Evolutionary conservation across 1,140 invertebrate genomes (phyloP).

Genomic region (Spodoptera frugiperda): DNA sequence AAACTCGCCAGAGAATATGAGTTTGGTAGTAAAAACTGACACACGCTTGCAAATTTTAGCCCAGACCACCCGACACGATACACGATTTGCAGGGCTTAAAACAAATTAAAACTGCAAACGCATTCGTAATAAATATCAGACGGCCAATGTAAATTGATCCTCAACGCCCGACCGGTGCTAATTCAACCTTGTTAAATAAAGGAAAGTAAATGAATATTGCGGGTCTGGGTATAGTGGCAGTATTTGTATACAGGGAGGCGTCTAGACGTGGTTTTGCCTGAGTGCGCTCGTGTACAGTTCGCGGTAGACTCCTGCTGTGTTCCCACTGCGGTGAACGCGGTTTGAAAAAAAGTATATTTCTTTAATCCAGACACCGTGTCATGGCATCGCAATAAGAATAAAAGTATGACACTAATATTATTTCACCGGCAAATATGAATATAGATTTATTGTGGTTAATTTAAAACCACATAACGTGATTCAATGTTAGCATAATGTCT

Average conservation of each 20-base stretch:
- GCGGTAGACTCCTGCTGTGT: constrained; percentile 76
- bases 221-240: constrained; percentile 70
- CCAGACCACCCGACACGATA: constrained; percentile 39
- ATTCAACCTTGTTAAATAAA: constrained; percentile 55
- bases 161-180: constrained; percentile 16
- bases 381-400: constrained; percentile 56
- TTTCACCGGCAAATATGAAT: constrained; percentile 24
- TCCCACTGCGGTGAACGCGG: constrained; percentile 73
- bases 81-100: constrained; percentile 26
- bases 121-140: constrained; percentile 41
- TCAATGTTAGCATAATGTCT: neutral
- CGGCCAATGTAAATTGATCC: constrained; percentile 40
- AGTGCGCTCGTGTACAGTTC: constrained; percentile 67
- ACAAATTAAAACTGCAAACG: constrained; percentile 44
- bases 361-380: constrained; percentile 56
- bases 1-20: constrained; percentile 49
- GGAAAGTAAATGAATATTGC: constrained; percentile 68
- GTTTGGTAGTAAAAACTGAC: constrained; percentile 34
- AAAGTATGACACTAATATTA: constrained; percentile 48
- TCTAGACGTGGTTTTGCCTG: constrained; percentile 83
- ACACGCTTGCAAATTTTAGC: constrained; percentile 41
- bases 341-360: constrained; percentile 48
- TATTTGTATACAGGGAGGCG: constrained; percentile 68
- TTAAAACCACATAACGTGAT: neutral
- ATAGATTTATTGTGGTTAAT: neutral